A percentile compares a stretch with the other conserved stretches of the same genome.
Conservation (phyloP, 2,888 invertebrate species). For the Cyclophora albipunctata region DNA sequence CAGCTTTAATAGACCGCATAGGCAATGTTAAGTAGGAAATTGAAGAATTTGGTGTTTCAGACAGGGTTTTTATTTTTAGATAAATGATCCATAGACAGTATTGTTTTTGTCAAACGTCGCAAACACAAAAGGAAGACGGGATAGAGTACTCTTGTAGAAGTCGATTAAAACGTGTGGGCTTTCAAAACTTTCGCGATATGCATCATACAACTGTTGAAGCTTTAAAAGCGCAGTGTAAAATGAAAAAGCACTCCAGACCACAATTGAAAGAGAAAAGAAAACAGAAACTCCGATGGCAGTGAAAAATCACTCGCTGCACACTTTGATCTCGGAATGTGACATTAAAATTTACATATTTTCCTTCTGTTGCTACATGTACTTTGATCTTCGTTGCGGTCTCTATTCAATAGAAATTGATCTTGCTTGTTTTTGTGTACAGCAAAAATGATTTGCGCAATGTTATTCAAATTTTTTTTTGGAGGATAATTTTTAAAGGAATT, state of each 20-base stretch:
- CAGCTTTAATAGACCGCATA: too few species aligned
- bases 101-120: too few species aligned
- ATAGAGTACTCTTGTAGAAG: too few species aligned
- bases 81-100: too few species aligned
- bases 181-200: background rate
- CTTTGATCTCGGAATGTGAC: constrained; percentile 63
- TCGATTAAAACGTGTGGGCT: too few species aligned
- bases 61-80: too few species aligned
- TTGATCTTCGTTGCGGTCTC: constrained; percentile 54
- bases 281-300: constrained; percentile 10
- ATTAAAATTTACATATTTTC: constrained; percentile 69
- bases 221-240: constrained; percentile 30
- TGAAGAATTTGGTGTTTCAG: too few species aligned
- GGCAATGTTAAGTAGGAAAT: too few species aligned
- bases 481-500: too few species aligned
- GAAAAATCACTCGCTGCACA: constrained; percentile 22
- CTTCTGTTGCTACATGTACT: constrained; percentile 53
- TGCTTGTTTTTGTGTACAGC: constrained; percentile 16
- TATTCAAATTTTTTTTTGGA: background rate
- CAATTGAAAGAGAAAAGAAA: constrained; percentile 10
- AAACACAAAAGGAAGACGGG: too few species aligned
- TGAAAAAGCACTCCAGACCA: constrained; percentile 33
- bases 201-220: constrained; percentile 23
- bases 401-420: constrained; percentile 35
- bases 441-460: background rate